These are phyloP conservation scores for Xiphophorus birchmanni DNA, from an alignment of 2,797 vertebrate species.

Conservation along the genomic window DNA sequence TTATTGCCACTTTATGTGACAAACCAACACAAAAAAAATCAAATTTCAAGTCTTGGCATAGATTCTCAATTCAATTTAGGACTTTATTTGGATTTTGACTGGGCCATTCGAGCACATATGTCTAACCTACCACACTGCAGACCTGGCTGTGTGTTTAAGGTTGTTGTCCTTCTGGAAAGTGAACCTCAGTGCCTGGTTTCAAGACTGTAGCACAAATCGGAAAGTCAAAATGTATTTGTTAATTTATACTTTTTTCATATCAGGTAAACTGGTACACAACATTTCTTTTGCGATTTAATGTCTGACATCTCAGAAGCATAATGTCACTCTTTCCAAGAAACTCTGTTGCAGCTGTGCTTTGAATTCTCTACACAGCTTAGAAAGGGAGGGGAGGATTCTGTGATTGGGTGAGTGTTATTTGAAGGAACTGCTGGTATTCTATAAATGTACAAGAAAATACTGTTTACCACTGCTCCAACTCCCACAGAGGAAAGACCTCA, in stretches of 20 bases:
- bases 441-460: background rate
- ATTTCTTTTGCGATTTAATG: background rate
- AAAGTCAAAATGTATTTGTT: background rate
- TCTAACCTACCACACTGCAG: background rate
- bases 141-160: background rate
- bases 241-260: background rate
- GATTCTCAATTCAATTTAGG: background rate
- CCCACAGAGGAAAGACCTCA: background rate
- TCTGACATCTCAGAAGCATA: background rate
- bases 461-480: background rate
- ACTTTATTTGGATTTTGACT: background rate
- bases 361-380: background rate
- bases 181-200: background rate
- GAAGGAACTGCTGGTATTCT: background rate
- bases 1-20: background rate
- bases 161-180: background rate
- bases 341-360: background rate
- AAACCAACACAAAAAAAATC: background rate
- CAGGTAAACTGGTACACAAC: background rate
- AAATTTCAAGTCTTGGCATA: background rate
- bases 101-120: background rate
- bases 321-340: background rate
- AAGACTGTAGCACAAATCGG: background rate
- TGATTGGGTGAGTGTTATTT: background rate
- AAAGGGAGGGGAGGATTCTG: background rate